Base-by-base conservation (phyloP, 2,797 vertebrate species). In the Chelon labrosus region DNA sequence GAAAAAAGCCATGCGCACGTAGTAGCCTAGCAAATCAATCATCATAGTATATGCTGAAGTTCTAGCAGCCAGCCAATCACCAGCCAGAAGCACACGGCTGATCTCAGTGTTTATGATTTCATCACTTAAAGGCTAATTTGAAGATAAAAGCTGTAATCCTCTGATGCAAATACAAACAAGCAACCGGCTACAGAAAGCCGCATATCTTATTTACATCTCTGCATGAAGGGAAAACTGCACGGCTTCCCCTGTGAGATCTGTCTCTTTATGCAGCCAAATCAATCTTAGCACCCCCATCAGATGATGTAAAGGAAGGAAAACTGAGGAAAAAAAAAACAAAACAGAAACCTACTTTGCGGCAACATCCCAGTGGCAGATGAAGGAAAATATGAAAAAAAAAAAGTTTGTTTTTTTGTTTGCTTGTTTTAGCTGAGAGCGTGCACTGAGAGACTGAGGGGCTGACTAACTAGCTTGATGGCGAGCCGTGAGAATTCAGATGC, bases 391-490 rank as follows among this genome's bases (percentile, higher is more conserved):
- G 65, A 83, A 72, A 76, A 16, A 76, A 16, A 35, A 35, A 35
- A 35, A 4, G 31, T 35, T 35, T 46, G 44, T 16, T 44, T 22
- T 60, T 49, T 50, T 19, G 37, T 44, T 54, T 46, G 22, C 22
- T 76, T 71, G 53, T 57, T 85, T 85, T 62, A 54, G 70, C 73
- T 65, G 56, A 56, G 63, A 70, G 53, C 42, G n/a, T 5, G 35
- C 46, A 67, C 73, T 65, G 56, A 56, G 63, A 70, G 53, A 38
- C 73, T 65, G 56, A 56, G 63, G 67, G 53, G 38, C 65, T 79
- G 62, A 83, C 84, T 72, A 80, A 82, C 80, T 80, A 57, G 65
- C 80, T 80, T 65, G 54, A 80, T 72, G 46, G 55, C 1, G 38
- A 79, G 64, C 55, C 19, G 31, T 79, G 73, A 83, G 72, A 85